A percentile compares a stretch with the other conserved stretches of the same genome.
phyloP scores from a whole-genome alignment of 2,888 invertebrate genomes.

The Idaea biselata region DNA sequence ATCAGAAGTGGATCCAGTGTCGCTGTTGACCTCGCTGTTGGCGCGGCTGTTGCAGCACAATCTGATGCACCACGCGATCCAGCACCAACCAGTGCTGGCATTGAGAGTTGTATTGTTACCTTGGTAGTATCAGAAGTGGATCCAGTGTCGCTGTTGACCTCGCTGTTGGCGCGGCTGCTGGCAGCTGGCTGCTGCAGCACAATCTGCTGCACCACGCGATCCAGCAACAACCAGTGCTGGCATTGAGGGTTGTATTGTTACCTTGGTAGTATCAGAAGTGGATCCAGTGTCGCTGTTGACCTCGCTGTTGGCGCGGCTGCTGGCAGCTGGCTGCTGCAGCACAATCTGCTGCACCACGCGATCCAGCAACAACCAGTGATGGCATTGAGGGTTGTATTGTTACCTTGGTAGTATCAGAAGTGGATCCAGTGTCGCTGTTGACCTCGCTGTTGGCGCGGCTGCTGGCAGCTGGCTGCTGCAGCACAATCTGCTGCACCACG shows the following conservation, averaged over 20 bases:
- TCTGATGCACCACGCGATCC: slow-evolving; percentile 96
- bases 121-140: slow-evolving; percentile 52
- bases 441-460: slow-evolving; percentile 64
- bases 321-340: slow-evolving; percentile 85
- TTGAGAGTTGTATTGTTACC: slow-evolving; percentile 86
- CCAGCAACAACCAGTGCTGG: slow-evolving; percentile 96
- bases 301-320: slow-evolving; percentile 63
- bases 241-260: slow-evolving; percentile 89
- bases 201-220: slow-evolving; percentile 96
- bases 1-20: slow-evolving; percentile 47
- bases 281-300: slow-evolving; percentile 56
- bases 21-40: slow-evolving; percentile 62
- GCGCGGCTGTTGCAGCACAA: slow-evolving; percentile 81
- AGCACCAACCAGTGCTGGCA: slow-evolving; percentile 96
- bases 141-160: slow-evolving; percentile 56
- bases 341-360: slow-evolving; percentile 96
- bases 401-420: slow-evolving; percentile 58
- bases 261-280: slow-evolving; percentile 56
- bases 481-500: slow-evolving; percentile 94
- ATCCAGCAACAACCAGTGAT: slow-evolving; percentile 97
- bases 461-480: slow-evolving; percentile 83
- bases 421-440: slow-evolving; percentile 52
- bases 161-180: slow-evolving; percentile 64
- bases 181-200: slow-evolving; percentile 67
- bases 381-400: slow-evolving; percentile 90